Percentiles rank a stretch among this genome's conserved stretches.
Evolutionary conservation across 2,888 invertebrate genomes (phyloP).

Genomic region (Acrocyrtus sp.): DNA sequence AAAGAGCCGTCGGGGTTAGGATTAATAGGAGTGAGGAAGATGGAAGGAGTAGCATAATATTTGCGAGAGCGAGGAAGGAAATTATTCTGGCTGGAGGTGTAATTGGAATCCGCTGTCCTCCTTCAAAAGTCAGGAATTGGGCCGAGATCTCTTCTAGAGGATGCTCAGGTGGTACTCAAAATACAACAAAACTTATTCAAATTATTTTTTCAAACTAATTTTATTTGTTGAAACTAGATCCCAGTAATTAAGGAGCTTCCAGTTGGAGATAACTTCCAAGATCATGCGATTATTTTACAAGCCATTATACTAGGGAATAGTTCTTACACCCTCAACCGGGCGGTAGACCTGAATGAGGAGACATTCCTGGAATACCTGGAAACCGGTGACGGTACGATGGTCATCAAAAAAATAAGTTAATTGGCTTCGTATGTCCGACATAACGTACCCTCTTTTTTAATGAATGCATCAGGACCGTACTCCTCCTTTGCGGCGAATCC

Average conservation of each 20-base stretch:
- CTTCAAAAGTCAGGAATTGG: conserved; percentile 18
- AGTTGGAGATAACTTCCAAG: conserved; percentile 17
- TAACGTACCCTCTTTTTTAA: no score
- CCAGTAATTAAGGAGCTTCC: not conserved
- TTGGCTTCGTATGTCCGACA: no score
- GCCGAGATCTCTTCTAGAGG: not conserved
- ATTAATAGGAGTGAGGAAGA: not conserved
- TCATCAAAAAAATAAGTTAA: no score
- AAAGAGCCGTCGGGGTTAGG: conserved; percentile 6
- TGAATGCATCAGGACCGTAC: no score
- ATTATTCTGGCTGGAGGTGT: conserved; percentile 9
- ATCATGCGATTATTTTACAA: conserved; percentile 1
- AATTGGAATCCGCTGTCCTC: not conserved
- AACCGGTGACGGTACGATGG: conserved; percentile 12
- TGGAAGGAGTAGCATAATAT: not conserved
- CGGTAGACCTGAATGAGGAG: not conserved
- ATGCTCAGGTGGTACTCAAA: no score
- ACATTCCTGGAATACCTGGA: not conserved
- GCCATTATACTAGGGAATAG: not conserved
- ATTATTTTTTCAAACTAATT: no score
- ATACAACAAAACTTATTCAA: no score
- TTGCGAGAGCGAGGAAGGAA: not conserved
- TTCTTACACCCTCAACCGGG: not conserved
- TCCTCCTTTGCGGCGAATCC: no score
- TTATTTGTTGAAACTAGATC: no score